A percentile compares a stretch with the other conserved stretches of the same genome.
Evolutionary conservation across 2,797 vertebrate genomes (phyloP).

Genomic region (Mormyrus hasselquistii): DNA sequence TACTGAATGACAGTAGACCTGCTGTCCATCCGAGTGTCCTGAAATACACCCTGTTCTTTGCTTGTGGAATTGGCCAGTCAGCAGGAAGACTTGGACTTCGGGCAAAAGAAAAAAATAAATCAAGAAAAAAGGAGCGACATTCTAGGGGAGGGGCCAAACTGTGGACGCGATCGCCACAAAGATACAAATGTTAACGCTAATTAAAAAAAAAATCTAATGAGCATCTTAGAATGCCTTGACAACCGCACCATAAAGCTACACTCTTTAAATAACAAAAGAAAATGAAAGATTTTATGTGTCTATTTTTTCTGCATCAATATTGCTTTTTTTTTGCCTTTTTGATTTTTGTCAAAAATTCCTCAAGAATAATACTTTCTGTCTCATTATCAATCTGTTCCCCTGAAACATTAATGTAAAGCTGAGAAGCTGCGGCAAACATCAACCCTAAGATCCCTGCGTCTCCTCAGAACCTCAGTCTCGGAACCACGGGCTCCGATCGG

Average conservation of each 20-base stretch:
- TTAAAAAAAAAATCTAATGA: neutral
- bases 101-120: constrained; percentile 30
- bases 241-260: neutral
- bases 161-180: neutral
- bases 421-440: neutral
- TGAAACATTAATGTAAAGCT: neutral
- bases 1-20: constrained; percentile 60
- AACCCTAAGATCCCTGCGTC: neutral
- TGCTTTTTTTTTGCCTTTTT: neutral
- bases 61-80: constrained; percentile 50
- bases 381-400: neutral
- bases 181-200: neutral
- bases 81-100: constrained; percentile 38
- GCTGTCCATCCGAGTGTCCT: constrained; percentile 58
- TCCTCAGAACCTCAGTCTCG: neutral
- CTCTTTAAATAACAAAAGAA: neutral
- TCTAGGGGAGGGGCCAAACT: neutral
- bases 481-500: neutral
- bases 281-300: neutral
- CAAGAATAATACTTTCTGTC: neutral
- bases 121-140: constrained; percentile 38
- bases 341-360: neutral
- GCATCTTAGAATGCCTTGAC: neutral
- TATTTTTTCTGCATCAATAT: neutral
- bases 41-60: constrained; percentile 70